Percentiles rank a stretch among this genome's conserved stretches.
These are phyloP conservation scores for Trachops cirrhosus DNA, from an alignment of 2,797 vertebrate genomes.

Conservation along the genomic window DNA sequence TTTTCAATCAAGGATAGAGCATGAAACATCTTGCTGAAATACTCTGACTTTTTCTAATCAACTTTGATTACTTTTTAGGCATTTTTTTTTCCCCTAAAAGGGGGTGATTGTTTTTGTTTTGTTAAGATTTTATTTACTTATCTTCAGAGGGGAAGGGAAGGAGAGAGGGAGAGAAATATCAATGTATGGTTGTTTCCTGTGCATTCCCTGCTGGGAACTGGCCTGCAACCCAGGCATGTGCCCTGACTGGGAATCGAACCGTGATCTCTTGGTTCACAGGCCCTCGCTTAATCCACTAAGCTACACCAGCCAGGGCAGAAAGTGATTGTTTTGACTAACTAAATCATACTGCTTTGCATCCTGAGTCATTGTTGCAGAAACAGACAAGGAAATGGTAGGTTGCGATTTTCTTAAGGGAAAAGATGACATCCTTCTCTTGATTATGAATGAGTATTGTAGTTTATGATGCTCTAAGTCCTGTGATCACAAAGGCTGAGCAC, in stretches of 20 bases:
- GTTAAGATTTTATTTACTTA: no score
- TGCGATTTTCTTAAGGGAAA: conserved; percentile 8
- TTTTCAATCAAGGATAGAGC: background rate
- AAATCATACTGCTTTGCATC: background rate
- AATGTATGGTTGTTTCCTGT: no score
- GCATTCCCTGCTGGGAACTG: no score
- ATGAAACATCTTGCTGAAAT: conserved; percentile 7
- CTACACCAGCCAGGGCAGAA: no score
- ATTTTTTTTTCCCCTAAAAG: background rate
- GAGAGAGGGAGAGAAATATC: no score
- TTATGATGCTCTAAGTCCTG: conserved; percentile 32
- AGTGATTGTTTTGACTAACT: background rate
- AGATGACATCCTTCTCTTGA: background rate
- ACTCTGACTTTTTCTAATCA: background rate
- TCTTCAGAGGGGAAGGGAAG: no score
- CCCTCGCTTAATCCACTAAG: no score
- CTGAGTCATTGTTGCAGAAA: background rate
- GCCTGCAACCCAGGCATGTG: no score
- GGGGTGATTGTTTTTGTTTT: no score
- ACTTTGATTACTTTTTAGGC: background rate
- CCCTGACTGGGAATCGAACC: no score
- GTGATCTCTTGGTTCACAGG: no score
- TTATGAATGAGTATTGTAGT: conserved; percentile 36
- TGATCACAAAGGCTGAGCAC: conserved; percentile 8
- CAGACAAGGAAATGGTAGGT: background rate